phyloP scores from a whole-genome alignment of 2,888 invertebrate species.

The Altica lythri region DNA sequence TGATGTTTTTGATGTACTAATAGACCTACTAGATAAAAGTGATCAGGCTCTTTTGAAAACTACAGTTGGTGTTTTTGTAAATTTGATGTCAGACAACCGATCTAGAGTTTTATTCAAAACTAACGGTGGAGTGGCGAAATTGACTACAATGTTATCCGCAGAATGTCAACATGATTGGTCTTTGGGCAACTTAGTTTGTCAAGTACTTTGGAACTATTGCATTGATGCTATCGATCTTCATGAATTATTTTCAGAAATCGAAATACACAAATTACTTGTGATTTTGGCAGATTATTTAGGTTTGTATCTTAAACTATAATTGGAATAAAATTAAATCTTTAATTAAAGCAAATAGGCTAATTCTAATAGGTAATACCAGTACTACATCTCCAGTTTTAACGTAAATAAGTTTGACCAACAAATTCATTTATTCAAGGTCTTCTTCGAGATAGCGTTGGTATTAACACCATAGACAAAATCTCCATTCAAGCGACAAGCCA shows the following conservation, averaged over 20 bases:
- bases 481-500: no score
- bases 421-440: no score
- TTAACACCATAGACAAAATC: no score
- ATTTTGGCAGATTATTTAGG: slow-evolving; percentile 62
- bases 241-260: slow-evolving; percentile 58
- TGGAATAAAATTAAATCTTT: no score
- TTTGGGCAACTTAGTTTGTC: slow-evolving; percentile 73
- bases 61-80: slow-evolving; percentile 81
- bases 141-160: slow-evolving; percentile 62
- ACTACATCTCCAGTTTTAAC: no score
- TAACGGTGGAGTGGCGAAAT: slow-evolving; percentile 59
- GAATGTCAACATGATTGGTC: slow-evolving; percentile 70
- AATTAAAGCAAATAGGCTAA: no score
- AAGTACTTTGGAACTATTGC: slow-evolving; percentile 74
- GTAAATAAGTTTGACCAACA: no score
- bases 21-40: slow-evolving; percentile 64
- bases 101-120: slow-evolving; percentile 62
- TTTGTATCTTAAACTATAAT: slow-evolving; percentile 41
- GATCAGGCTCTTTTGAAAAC: slow-evolving; percentile 74
- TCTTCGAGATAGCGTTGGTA: no score
- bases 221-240: slow-evolving; percentile 61
- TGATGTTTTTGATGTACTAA: slow-evolving; percentile 66
- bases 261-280: slow-evolving; percentile 62
- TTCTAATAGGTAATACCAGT: no score
- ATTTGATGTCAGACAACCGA: slow-evolving; percentile 69